These are phyloP conservation scores for Xenops minutus DNA, from an alignment of 2,797 vertebrate species.

Conservation along the genomic window DNA sequence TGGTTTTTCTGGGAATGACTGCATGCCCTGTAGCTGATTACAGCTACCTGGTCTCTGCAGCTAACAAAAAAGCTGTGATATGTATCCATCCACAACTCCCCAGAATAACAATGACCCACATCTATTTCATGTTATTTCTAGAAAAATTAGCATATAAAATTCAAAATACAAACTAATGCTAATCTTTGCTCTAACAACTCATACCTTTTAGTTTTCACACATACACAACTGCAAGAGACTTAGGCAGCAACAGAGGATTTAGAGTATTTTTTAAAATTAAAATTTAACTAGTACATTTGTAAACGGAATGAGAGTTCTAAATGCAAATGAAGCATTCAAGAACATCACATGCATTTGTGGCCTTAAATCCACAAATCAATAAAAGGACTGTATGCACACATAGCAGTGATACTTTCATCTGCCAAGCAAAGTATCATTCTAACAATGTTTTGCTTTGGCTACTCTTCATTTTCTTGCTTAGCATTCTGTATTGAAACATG, in stretches of 20 bases:
- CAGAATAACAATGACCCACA: not conserved
- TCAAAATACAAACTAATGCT: not conserved
- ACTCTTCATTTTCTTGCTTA: not conserved
- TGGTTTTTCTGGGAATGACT: not conserved
- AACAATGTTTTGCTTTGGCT: not conserved
- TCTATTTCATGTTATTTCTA: not conserved
- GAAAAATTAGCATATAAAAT: constrained; percentile 29
- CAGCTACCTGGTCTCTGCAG: not conserved
- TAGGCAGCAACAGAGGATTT: not conserved
- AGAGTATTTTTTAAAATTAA: not conserved
- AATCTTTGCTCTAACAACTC: not conserved
- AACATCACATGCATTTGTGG: not conserved
- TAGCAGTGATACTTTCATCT: not conserved
- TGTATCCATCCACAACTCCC: not conserved
- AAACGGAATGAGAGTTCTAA: not conserved
- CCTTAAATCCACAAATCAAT: not conserved
- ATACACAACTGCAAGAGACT: not conserved
- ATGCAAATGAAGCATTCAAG: not conserved
- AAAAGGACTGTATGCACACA: not conserved
- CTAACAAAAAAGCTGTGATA: not conserved
- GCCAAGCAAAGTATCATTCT: not conserved
- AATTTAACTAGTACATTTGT: not conserved
- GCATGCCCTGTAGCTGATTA: not conserved
- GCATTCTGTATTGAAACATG: not conserved
- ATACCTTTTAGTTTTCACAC: not conserved